phyloP scores from a whole-genome alignment of 2,888 invertebrate genomes.

The Dione juno region DNA sequence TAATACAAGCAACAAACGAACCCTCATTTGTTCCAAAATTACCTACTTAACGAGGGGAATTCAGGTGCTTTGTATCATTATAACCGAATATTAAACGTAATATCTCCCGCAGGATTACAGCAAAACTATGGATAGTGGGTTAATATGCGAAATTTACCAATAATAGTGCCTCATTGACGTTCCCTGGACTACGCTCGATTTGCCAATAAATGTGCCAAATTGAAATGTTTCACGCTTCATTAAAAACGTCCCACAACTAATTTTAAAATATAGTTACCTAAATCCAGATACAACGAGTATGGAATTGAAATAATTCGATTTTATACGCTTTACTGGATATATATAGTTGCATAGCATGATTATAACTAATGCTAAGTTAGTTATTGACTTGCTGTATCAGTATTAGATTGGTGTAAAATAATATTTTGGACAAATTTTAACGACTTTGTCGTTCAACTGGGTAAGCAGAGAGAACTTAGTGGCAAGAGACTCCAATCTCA shows the following conservation, averaged over 20 bases:
- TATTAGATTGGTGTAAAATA: too few relatives aligned
- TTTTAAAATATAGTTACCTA: conserved; percentile 36
- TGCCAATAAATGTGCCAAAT: conserved; percentile 67
- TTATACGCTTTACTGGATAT: not conserved
- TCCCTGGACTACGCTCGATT: conserved; percentile 63
- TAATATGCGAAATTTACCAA: conserved; percentile 66
- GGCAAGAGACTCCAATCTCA: too few relatives aligned
- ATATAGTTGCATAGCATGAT: not conserved
- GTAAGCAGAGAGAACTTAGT: too few relatives aligned
- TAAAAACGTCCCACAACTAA: conserved; percentile 58
- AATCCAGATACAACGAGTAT: conserved; percentile 38
- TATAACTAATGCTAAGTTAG: not conserved
- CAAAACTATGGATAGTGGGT: conserved; percentile 63
- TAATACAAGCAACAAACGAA: conserved; percentile 35
- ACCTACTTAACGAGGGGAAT: conserved; percentile 61
- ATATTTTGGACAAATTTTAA: too few relatives aligned
- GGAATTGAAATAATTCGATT: conserved; percentile 14
- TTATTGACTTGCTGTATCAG: not conserved
- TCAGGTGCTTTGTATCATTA: conserved; percentile 70
- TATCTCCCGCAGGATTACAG: conserved; percentile 64
- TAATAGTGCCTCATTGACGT: conserved; percentile 68
- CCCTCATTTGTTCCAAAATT: conserved; percentile 40
- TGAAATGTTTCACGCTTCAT: conserved; percentile 72
- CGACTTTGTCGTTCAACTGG: too few relatives aligned
- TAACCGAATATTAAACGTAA: conserved; percentile 65